Conservation (phyloP, 2,888 invertebrate genomes). For the Tolmerus cingulatus region DNA sequence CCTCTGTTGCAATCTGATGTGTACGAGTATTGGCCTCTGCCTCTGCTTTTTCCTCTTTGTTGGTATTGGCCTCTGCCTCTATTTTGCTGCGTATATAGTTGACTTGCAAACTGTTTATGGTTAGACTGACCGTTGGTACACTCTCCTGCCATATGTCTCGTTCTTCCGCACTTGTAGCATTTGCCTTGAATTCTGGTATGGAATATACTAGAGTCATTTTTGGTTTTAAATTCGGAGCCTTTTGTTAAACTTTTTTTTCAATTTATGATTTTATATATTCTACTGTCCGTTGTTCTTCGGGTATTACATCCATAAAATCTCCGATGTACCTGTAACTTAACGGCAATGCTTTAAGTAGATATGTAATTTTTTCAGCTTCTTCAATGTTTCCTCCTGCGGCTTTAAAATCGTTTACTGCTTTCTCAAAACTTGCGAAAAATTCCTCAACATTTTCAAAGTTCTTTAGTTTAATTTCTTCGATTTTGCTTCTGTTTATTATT, state of each 20-base stretch:
- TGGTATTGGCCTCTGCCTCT: too few species aligned
- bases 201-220: not conserved
- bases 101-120: too few species aligned
- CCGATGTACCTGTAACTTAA: constrained; percentile 34
- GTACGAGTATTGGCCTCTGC: too few species aligned
- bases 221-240: not conserved
- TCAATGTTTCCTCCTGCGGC: constrained; percentile 32
- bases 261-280: not conserved
- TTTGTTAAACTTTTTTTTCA: too few species aligned
- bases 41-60: too few species aligned
- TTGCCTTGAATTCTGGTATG: too few species aligned
- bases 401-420: constrained; percentile 40
- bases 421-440: constrained; percentile 36
- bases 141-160: too few species aligned
- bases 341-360: constrained; percentile 42
- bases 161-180: too few species aligned
- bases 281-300: constrained; percentile 37
- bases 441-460: not conserved
- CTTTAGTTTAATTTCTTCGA: not conserved
- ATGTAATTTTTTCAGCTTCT: constrained; percentile 42
- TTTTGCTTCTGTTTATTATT: constrained; percentile 28
- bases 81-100: too few species aligned
- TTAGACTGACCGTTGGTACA: too few species aligned
- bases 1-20: too few species aligned
- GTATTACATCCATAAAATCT: constrained; percentile 42